A percentile compares a stretch with the other conserved stretches of the same genome.
These are phyloP conservation scores for Pangasius sanitwongsei DNA, from an alignment of 2,797 vertebrate genomes.

Conservation along the genomic window DNA sequence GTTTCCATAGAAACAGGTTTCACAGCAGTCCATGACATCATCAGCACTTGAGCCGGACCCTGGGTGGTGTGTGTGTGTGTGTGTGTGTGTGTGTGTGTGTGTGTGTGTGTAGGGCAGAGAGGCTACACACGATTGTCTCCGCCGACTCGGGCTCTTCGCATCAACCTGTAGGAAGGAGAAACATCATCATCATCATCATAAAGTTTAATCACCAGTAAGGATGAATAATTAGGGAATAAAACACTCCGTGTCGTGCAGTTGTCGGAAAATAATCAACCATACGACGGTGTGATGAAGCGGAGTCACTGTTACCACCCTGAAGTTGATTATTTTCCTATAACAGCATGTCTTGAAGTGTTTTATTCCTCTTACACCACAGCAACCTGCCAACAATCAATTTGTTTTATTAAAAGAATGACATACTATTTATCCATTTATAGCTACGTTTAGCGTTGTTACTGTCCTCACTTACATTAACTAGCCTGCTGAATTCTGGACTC, in stretches of 20 bases:
- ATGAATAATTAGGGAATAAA: neutral
- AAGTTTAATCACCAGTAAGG: neutral
- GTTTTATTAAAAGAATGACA: neutral
- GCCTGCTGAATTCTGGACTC: neutral
- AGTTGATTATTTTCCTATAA: neutral
- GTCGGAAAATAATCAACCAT: neutral
- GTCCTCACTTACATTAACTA: neutral
- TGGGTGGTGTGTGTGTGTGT: constrained; percentile 46
- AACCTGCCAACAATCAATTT: too few species aligned
- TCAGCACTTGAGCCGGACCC: constrained; percentile 76
- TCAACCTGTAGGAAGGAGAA: constrained; percentile 73
- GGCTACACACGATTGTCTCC: constrained; percentile 91
- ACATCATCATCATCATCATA: neutral
- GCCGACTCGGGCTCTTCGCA: constrained; percentile 89
- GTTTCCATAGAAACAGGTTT: constrained; percentile 91
- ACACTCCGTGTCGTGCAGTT: neutral
- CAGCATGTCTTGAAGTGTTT: neutral
- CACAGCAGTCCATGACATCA: constrained; percentile 87
- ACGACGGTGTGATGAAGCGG: neutral
- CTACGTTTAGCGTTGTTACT: neutral
- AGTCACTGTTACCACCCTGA: neutral
- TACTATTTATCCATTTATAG: neutral
- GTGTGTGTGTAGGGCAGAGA: constrained; percentile 37
- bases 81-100: constrained; percentile 48
- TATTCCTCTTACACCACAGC: neutral